Evolutionary conservation across 2,888 invertebrate genomes (phyloP), one percentile per base, ranked within the genome.

Genomic region (Amiota communis): DNA sequence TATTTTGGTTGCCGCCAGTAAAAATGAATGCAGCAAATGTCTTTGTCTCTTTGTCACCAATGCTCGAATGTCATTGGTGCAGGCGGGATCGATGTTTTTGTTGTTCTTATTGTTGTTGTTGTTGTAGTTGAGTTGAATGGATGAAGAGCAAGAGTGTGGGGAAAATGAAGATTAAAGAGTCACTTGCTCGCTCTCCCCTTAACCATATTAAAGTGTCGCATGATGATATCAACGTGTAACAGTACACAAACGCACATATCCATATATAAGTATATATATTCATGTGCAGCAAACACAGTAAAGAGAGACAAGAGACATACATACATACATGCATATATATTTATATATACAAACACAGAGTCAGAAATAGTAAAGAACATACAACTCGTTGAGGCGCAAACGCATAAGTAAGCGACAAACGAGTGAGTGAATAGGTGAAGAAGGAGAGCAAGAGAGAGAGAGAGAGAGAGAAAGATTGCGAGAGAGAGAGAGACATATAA

Each of bases 61-160:
- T 77, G 82, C 86, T 81, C 82, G 76, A 84, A 80, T 85, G 80
- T 85, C 78, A 85, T 86, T 85, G 85, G 87, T 85, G 84, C 86
- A 83, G 81, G 36, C 2, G 36, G 6, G 36, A 46, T 46, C 20
- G 57, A 69, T 49, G 47, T 64, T 23, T 36, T 36, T 36, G 36
- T 36, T 36, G 36, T 36, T 36, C 36, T 36, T 36, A 36, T 36
- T 36, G 36, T 6, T 36, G 36, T 6, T 36, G 8, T 36, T 36
- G 36, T 36, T 36, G 36, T 36, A 4, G 36, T 36, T 36, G 2
- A 36, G 36, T 36, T 36, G 36, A 3, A 23, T 36, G 2, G 36
- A 6, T 36, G 6, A 36, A 6, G 36, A 36, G 6, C 3, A 36
- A 36, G 36, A 36, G 36, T 2, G 3, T 36, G 36, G 6, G 36